Base-by-base conservation (phyloP, 1,140 invertebrate species). In the Apis laboriosa region DNA sequence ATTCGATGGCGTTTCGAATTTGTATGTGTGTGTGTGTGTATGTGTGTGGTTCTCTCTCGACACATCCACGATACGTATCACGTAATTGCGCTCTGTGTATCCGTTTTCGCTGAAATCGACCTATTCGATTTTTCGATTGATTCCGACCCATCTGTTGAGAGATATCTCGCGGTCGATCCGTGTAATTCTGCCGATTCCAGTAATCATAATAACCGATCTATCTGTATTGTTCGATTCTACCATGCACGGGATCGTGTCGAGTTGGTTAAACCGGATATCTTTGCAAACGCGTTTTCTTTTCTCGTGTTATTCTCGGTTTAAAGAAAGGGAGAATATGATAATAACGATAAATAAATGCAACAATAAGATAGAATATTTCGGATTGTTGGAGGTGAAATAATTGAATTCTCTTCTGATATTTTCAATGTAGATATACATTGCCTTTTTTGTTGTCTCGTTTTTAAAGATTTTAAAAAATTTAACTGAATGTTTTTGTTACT, bases 101-200 rank as follows among this genome's bases (percentile, higher is more conserved):
- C 61, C 60, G 34, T 77, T 56, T 43, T 83, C 28, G 51, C 15
- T 28, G 51, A 53, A 70, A 49, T 56, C 64, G 24, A 55, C 12
- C 51, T 82, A 77, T 70, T 77, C 66, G 56, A 55, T 83, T 77
- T 82, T 82, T 77, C 63, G 64, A 82, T 83, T 63, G 56, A 77
- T 77, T 70, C 66, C 58, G 11, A 15, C 15, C 21, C 43, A 11
- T 12, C 28, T 43, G 11, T 17, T 21, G 55, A 28, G 21, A 21
- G 53, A 67, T 56, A 24, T 19, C 51, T 12, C 43, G 24, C 4
- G 43, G 7, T 24, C 43, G 2, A 17, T 1, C n/a, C n/a, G 49
- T n/a, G 49, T 24, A 51, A 70, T 49, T 34, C 13, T 49, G 7
- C 28, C 49, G 24, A 70, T 77, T 55, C 15, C 64, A 13, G 55